Base-by-base conservation (phyloP, 2,113 vertebrate genomes). In the Butorides virescens region DNA sequence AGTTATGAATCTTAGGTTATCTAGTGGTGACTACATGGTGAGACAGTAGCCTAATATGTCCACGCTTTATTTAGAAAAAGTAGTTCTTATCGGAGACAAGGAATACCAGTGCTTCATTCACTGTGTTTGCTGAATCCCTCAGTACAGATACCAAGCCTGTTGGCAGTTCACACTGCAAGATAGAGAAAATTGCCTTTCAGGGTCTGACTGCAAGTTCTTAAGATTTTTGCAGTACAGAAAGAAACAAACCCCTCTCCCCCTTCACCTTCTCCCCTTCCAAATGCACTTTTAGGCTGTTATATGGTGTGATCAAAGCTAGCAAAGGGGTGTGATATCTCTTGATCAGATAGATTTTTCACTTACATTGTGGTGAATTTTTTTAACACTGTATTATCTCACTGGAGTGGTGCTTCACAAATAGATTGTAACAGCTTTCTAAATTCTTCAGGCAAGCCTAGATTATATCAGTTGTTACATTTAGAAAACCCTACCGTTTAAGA, bases 21-120 rank as follows among this genome's bases (percentile, higher is more conserved):
- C 92, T 87, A 34, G 58, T 4, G 6, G 84, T 95, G 90, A 92
- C 86, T 94, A 93, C 47, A 52, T 84, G 88, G 37, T 94, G 90
- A 96, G 75, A 73, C 55, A 73, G 90, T 23, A 86, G 78, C 88
- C 79, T 80, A 36, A 80, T 83, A 73, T 55, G 80, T 89, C 61
- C 50, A 36, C 0, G 32, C 93, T 97, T 89, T 96, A 93, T 97
- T 97, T 97, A 92, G 95, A 93, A 94, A 76, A 96, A 93, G 94
- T 94, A 71, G 72, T 56, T 61, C 90, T 90, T 93, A 75, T 80
- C 7, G 4, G 81, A 80, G 92, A 36, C 47, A 83, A 84, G 92
- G 59, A 97, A 19, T 32, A 46, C 29, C 29, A 25, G 71, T 36
- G 67, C 73, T 95, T 91, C 56, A 20, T 83, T 95, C 67, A 59